A percentile compares a stretch with the other conserved stretches of the same genome.
These are phyloP conservation scores for Dermochelys coriacea DNA, from an alignment of 2,797 vertebrate species.

Conservation along the genomic window DNA sequence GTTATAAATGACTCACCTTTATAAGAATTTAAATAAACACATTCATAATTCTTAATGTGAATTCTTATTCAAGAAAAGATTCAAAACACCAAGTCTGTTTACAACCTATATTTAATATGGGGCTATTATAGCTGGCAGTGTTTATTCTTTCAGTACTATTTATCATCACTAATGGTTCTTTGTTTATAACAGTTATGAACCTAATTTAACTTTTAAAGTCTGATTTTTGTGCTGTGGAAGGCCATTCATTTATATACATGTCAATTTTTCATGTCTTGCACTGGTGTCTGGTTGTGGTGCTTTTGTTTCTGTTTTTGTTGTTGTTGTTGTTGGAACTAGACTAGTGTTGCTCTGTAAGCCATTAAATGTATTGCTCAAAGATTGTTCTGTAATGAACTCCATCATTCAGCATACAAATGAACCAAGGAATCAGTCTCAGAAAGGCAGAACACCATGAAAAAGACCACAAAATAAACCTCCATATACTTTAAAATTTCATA, in stretches of 20 bases:
- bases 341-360: conserved; percentile 45
- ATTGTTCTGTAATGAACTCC: conserved; percentile 69
- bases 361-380: conserved; percentile 67
- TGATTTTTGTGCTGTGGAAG: conserved; percentile 43
- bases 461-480: conserved; percentile 59
- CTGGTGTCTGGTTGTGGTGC: conserved; percentile 16
- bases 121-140: background rate
- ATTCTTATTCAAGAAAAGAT: conserved; percentile 8
- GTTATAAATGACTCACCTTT: conserved; percentile 26
- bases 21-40: conserved; percentile 15
- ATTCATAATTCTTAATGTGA: conserved; percentile 7
- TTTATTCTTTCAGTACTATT: conserved; percentile 44
- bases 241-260: conserved; percentile 39
- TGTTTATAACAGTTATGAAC: conserved; percentile 58
- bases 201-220: conserved; percentile 56
- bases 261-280: conserved; percentile 30
- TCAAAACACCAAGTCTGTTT: conserved; percentile 27
- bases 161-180: conserved; percentile 46
- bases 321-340: conserved; percentile 45
- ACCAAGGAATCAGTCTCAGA: conserved; percentile 62
- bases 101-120: conserved; percentile 20
- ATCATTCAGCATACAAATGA: conserved; percentile 68
- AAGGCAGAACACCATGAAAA: conserved; percentile 54
- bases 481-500: conserved; percentile 40
- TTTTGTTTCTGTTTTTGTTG: background rate